Conservation (phyloP, 2,888 invertebrate species). For the Agrilus cyanescens region DNA sequence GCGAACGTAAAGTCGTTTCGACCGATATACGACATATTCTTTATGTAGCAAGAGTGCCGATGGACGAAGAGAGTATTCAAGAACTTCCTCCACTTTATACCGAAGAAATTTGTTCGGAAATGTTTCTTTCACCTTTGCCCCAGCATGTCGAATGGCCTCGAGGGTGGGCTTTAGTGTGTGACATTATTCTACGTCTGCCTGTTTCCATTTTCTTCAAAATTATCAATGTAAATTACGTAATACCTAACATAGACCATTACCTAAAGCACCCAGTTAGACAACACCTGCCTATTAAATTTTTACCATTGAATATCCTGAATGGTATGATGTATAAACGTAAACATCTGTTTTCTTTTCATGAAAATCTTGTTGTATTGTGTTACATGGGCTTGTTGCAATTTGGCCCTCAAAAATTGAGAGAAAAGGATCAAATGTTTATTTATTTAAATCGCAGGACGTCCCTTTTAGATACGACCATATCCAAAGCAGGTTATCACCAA, state of each 20-base stretch:
- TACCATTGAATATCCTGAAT: conserved; percentile 43
- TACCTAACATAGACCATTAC: conserved; percentile 45
- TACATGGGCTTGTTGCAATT: conserved; percentile 59
- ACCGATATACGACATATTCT: conserved; percentile 27
- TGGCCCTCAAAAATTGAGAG: conserved; percentile 49
- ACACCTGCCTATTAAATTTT: conserved; percentile 49
- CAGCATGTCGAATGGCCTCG: conserved; percentile 42
- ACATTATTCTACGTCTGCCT: conserved; percentile 57
- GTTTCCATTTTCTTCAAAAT: conserved; percentile 57
- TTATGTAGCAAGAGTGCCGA: conserved; percentile 15
- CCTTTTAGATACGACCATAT: conserved; percentile 53
- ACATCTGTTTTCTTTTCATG: conserved; percentile 46
- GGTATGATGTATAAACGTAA: conserved; percentile 42
- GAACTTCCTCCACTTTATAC: conserved; percentile 40
- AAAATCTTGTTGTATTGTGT: conserved; percentile 45
- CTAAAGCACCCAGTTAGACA: conserved; percentile 54
- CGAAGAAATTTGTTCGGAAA: conserved; percentile 51
- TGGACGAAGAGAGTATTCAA: conserved; percentile 30
- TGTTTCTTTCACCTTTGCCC: conserved; percentile 58
- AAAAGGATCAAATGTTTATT: conserved; percentile 58
- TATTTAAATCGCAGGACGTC: conserved; percentile 52
- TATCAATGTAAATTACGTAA: conserved; percentile 44
- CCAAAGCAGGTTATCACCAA: conserved; percentile 48
- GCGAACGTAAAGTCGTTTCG: conserved; percentile 20
- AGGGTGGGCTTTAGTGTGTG: conserved; percentile 61